A percentile compares a stretch with the other conserved stretches of the same genome.
phyloP scores from a whole-genome alignment of 2,797 vertebrate genomes.

The Carapus acus region DNA sequence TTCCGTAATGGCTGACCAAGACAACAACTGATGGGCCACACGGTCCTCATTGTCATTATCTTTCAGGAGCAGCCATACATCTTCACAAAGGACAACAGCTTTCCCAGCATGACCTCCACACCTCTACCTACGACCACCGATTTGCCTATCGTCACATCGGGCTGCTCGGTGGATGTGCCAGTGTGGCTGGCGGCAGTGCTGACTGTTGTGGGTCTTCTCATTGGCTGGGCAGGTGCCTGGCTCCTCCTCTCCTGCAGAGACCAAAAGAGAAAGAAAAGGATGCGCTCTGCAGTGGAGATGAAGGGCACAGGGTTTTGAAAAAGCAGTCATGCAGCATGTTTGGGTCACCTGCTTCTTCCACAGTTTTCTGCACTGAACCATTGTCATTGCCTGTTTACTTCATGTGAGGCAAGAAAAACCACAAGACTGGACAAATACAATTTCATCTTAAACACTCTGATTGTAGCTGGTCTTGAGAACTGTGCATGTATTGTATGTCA shows the following conservation, averaged over 20 bases:
- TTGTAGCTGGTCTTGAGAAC: conserved; percentile 41
- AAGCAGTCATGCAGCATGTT: no score
- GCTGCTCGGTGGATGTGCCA: conserved; percentile 43
- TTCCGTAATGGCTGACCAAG: not conserved
- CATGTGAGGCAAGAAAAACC: no score
- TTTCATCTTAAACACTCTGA: no score
- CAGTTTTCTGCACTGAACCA: no score
- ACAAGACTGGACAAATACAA: not conserved
- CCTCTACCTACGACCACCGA: conserved; percentile 4
- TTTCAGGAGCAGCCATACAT: conserved; percentile 84
- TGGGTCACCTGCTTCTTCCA: no score
- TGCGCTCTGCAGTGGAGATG: conserved; percentile 19
- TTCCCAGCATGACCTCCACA: conserved; percentile 20
- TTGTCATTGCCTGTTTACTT: no score
- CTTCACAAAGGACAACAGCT: conserved; percentile 78
- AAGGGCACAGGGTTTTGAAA: conserved; percentile 55
- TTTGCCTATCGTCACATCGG: conserved; percentile 3
- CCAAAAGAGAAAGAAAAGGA: conserved; percentile 15
- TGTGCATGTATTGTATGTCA: no score
- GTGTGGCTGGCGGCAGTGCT: conserved; percentile 76
- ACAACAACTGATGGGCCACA: conserved; percentile 3
- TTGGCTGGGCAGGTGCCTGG: conserved; percentile 66
- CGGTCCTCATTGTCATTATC: conserved; percentile 20
- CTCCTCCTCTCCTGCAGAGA: conserved; percentile 56
- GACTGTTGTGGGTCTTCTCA: conserved; percentile 59